phyloP scores from a whole-genome alignment of 2,888 invertebrate genomes.

The Synanthedon myopaeformis region DNA sequence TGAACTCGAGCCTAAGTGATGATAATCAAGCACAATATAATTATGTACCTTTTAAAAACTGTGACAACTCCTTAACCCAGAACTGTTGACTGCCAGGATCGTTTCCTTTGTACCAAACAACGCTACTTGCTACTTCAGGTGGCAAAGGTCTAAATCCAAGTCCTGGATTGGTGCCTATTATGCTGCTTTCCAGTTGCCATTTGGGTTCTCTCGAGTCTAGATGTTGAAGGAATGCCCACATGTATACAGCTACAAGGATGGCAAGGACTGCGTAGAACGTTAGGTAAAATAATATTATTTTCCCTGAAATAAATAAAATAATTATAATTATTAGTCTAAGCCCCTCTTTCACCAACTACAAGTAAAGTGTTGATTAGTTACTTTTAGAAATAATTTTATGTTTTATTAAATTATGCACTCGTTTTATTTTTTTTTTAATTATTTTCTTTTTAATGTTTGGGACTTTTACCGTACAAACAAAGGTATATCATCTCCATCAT shows the following conservation, averaged over 20 bases:
- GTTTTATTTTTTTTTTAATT: too few species aligned
- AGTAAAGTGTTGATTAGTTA: too few species aligned
- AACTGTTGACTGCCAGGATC: conserved; percentile 79
- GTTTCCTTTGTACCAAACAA: conserved; percentile 94
- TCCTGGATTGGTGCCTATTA: conserved; percentile 96
- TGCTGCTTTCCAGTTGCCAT: conserved; percentile 86
- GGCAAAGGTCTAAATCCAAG: conserved; percentile 96
- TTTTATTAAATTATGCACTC: too few species aligned
- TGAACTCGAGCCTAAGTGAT: too few species aligned
- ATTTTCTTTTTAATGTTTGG: too few species aligned
- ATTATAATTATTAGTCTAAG: too few species aligned
- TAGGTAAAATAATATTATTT: conserved; percentile 95
- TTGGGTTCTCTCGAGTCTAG: conserved; percentile 90
- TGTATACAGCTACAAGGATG: conserved; percentile 92
- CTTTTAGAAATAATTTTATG: too few species aligned
- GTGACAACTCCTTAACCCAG: conserved; percentile 81
- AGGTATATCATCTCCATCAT: too few species aligned
- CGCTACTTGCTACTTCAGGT: conserved; percentile 87
- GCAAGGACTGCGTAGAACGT: conserved; percentile 93
- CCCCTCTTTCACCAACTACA: too few species aligned
- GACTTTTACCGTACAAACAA: too few species aligned
- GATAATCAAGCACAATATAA: conserved; percentile 20
- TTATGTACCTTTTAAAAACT: conserved; percentile 79
- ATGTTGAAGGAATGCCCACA: conserved; percentile 94
- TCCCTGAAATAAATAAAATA: conserved; percentile 72